Evolutionary conservation across 2,113 vertebrate species (phyloP).

Genomic region (Dolichotis patagonum): DNA sequence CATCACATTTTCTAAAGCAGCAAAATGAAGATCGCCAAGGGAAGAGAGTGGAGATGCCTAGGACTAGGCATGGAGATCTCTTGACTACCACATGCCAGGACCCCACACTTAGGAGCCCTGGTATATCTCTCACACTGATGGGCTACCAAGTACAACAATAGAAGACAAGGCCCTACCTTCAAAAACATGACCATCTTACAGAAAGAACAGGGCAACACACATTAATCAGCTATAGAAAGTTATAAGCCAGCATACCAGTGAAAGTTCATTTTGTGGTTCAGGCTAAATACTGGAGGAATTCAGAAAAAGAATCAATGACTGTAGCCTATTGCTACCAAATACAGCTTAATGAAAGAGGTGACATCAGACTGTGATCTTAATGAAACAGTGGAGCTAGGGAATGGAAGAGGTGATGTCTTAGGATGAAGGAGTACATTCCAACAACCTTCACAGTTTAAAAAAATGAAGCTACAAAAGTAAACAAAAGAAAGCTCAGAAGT

Average conservation of each 20-base stretch:
- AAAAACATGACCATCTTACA: neutral
- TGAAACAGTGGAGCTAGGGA: neutral
- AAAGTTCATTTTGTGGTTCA: neutral
- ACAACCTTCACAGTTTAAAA: neutral
- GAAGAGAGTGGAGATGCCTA: neutral
- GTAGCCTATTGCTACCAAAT: neutral
- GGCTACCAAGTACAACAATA: neutral
- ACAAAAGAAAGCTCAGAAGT: neutral
- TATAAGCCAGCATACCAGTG: neutral
- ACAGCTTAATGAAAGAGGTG: neutral
- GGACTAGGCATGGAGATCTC: neutral
- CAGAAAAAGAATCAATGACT: neutral
- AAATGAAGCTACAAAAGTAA: neutral
- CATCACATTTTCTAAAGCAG: neutral
- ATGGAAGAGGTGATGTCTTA: neutral
- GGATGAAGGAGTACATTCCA: neutral
- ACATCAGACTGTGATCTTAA: neutral
- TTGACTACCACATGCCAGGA: too few species aligned
- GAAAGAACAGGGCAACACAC: neutral
- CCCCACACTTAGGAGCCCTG: neutral
- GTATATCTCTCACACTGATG: neutral
- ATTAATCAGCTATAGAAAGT: neutral
- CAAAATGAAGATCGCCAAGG: neutral
- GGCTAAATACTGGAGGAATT: neutral
- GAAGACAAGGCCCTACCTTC: neutral